Evolutionary conservation across 2,113 vertebrate genomes (phyloP).

Genomic region (Thunnus thynnus): DNA sequence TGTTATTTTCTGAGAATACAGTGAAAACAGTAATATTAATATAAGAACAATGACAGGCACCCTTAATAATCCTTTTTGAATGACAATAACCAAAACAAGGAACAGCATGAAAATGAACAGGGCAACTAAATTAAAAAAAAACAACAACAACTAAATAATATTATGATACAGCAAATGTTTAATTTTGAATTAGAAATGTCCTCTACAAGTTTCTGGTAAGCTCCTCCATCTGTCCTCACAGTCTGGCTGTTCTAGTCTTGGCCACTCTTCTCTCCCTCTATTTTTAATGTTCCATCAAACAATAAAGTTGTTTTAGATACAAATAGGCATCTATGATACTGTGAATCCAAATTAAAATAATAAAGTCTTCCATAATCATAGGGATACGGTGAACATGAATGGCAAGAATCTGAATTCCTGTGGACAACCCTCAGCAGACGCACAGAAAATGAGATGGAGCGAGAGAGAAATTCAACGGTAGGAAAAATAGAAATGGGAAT

Average conservation of each 20-base stretch:
- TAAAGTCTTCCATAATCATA: background rate
- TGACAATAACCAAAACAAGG: background rate
- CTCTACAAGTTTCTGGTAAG: too few species aligned
- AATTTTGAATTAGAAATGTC: too few species aligned
- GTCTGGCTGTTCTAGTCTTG: too few species aligned
- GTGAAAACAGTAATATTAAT: background rate
- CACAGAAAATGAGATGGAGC: constrained; percentile 24
- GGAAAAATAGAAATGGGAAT: constrained; percentile 56
- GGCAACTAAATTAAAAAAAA: too few species aligned
- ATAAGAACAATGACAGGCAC: background rate
- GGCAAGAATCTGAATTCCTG: constrained; percentile 15
- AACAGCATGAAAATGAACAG: too few species aligned
- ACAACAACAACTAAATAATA: too few species aligned
- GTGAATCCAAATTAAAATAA: background rate
- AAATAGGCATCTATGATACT: background rate
- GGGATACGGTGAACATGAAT: background rate
- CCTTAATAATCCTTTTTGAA: background rate
- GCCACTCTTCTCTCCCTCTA: background rate
- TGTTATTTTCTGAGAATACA: background rate
- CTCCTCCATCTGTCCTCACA: too few species aligned
- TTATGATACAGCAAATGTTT: too few species aligned
- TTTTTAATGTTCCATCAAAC: background rate
- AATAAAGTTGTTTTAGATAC: background rate
- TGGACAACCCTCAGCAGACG: constrained; percentile 17
- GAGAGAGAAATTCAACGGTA: constrained; percentile 35